Evolutionary conservation across 2,888 invertebrate species (phyloP).

Genomic region (Odiellus spinosus): DNA sequence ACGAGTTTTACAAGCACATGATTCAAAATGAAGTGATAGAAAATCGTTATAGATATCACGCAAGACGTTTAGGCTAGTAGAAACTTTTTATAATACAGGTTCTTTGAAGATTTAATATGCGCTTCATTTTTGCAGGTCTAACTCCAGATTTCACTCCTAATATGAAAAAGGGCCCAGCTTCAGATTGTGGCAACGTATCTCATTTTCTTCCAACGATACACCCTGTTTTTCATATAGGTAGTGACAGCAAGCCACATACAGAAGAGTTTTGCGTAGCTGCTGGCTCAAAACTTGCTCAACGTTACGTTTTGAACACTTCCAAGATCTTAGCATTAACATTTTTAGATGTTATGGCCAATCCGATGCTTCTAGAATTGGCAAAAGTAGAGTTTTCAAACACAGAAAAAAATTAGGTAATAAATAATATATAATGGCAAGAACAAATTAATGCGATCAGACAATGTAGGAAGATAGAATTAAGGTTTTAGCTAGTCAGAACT

Average conservation of each 20-base stretch:
- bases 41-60: conserved; percentile 22
- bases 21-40: conserved; percentile 23
- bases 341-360: conserved; percentile 19
- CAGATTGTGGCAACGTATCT: conserved; percentile 25
- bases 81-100: too few relatives aligned
- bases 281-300: conserved; percentile 16
- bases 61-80: conserved; percentile 18
- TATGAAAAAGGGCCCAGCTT: conserved; percentile 18
- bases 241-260: conserved; percentile 22
- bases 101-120: too few relatives aligned
- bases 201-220: conserved; percentile 27
- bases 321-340: conserved; percentile 22
- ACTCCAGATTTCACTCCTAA: too few relatives aligned
- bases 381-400: conserved; percentile 18
- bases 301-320: conserved; percentile 19
- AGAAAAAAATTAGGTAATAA: too few relatives aligned
- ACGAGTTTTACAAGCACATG: conserved; percentile 22
- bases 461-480: too few relatives aligned
- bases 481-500: too few relatives aligned
- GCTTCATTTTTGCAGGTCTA: too few relatives aligned
- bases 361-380: conserved; percentile 11
- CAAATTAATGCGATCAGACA: too few relatives aligned
- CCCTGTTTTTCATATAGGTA: conserved; percentile 18
- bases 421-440: too few relatives aligned
- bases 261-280: conserved; percentile 24